Evolutionary conservation across 2,888 invertebrate genomes (phyloP).

Genomic region (Synanthedon tipuliformis): DNA sequence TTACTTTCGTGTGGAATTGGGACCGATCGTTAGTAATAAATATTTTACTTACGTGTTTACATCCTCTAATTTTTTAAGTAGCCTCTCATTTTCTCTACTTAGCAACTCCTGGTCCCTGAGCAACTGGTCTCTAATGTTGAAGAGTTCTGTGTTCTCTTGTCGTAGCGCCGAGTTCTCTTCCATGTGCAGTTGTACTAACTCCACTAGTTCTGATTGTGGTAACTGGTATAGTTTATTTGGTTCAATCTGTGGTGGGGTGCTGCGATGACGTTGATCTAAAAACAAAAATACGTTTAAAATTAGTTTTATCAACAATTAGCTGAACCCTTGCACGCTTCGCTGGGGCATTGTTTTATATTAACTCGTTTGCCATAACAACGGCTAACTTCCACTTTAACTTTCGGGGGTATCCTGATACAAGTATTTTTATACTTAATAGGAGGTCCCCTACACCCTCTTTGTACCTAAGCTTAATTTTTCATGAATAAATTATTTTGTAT

Average conservation of each 20-base stretch:
- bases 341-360: no score
- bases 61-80: constrained; percentile 88
- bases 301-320: no score
- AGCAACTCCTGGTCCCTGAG: constrained; percentile 90
- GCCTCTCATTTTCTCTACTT: constrained; percentile 89
- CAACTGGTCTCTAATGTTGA: constrained; percentile 81
- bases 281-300: background rate
- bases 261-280: constrained; percentile 35
- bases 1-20: no score
- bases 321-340: no score
- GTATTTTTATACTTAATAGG: no score
- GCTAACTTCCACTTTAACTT: no score
- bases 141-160: constrained; percentile 88
- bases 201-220: constrained; percentile 83
- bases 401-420: no score
- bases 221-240: constrained; percentile 79
- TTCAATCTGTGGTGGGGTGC: constrained; percentile 74
- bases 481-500: no score
- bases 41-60: constrained; percentile 80
- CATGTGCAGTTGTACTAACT: constrained; percentile 88
- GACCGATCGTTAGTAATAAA: background rate
- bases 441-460: no score
- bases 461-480: no score
- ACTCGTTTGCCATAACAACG: no score
- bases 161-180: constrained; percentile 82